Percentiles rank a stretch among this genome's conserved stretches.
Conservation (phyloP, 2,113 vertebrate genomes). For the Crotalus horridus region DNA sequence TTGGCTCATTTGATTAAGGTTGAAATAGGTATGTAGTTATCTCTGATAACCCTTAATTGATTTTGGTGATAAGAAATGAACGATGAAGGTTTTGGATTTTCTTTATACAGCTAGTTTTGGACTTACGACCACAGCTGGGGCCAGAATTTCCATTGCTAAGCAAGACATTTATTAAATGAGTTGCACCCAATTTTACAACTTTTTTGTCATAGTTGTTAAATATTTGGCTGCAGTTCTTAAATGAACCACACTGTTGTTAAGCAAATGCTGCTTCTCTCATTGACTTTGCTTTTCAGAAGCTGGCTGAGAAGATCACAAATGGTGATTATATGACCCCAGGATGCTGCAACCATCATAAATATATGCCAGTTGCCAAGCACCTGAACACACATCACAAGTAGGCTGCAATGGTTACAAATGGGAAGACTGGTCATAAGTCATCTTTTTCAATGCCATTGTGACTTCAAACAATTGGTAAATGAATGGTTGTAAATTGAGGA, state of each 20-base stretch:
- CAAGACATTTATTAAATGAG: background rate
- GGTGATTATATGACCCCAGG: background rate
- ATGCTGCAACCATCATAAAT: background rate
- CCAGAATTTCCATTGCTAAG: background rate
- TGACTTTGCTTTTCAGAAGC: background rate
- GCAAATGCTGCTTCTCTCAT: background rate
- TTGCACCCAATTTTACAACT: background rate
- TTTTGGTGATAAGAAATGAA: background rate
- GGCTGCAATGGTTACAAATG: background rate
- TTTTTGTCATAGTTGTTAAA: background rate
- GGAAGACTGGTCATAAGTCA: background rate
- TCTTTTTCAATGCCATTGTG: background rate
- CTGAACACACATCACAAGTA: background rate
- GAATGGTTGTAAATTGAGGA: background rate
- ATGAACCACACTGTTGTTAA: background rate
- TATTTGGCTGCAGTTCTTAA: background rate
- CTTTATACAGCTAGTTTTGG: background rate
- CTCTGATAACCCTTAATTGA: background rate
- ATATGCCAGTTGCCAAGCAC: background rate
- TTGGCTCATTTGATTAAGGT: background rate
- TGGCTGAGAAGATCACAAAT: background rate
- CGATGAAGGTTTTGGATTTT: background rate
- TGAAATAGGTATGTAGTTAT: background rate
- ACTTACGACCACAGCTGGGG: background rate
- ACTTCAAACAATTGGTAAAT: background rate